A percentile compares a stretch with the other conserved stretches of the same genome.
Conservation (phyloP, 2,797 vertebrate species). For the Lateolabrax maculatus region DNA sequence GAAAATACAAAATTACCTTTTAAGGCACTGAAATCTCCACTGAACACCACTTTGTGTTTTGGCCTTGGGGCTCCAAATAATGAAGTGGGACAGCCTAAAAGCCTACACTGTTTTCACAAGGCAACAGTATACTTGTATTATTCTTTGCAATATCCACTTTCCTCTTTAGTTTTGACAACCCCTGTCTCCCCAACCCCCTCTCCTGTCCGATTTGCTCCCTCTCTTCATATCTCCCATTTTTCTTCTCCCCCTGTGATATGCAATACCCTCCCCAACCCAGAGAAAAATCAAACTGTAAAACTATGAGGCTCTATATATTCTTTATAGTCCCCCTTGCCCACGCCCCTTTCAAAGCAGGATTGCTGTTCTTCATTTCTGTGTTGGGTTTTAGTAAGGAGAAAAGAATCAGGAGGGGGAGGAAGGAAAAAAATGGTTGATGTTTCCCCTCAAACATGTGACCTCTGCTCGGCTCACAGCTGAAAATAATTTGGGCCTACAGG, state of each 20-base stretch:
- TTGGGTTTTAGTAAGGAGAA: constrained; percentile 61
- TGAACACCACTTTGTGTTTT: constrained; percentile 47
- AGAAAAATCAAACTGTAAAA: constrained; percentile 59
- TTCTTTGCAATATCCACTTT: constrained; percentile 75
- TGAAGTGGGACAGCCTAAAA: constrained; percentile 55
- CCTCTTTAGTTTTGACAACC: constrained; percentile 69
- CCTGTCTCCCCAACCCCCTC: constrained; percentile 30
- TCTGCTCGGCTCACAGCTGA: constrained; percentile 84
- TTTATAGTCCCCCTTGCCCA: constrained; percentile 29
- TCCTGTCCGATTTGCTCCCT: constrained; percentile 28
- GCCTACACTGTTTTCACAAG: constrained; percentile 49
- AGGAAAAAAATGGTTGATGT: constrained; percentile 70
- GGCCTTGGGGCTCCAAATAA: constrained; percentile 47
- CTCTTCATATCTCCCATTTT: constrained; percentile 49
- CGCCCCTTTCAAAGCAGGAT: constrained; percentile 43
- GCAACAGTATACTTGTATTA: constrained; percentile 73
- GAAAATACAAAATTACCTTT: constrained; percentile 60
- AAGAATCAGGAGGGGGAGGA: constrained; percentile 56
- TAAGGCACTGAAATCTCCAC: constrained; percentile 40
- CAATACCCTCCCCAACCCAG: constrained; percentile 41
- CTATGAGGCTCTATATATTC: constrained; percentile 62
- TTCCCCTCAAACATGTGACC: constrained; percentile 85
- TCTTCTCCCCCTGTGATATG: constrained; percentile 49
- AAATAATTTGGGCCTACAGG: constrained; percentile 85
- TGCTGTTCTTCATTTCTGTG: constrained; percentile 68